phyloP scores from a whole-genome alignment of 2,113 vertebrate genomes.

The Halichoerus grypus region DNA sequence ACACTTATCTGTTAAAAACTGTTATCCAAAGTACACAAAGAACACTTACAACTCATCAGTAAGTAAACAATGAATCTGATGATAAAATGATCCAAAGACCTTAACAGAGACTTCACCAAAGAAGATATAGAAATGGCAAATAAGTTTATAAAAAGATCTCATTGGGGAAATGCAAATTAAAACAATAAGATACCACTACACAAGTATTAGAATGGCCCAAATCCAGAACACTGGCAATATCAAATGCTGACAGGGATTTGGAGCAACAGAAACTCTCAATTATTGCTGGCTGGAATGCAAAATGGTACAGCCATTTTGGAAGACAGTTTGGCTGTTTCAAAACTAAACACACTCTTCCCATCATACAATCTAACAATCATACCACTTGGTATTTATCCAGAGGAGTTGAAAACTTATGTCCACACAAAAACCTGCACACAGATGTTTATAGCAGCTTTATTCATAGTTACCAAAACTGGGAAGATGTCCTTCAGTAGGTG shows the following conservation, averaged over 20 bases:
- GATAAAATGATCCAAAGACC: not conserved
- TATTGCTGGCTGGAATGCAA: not conserved
- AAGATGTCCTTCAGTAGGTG: not conserved
- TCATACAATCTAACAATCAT: not conserved
- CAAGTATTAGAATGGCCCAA: not conserved
- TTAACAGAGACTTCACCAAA: not conserved
- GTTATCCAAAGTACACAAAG: not conserved
- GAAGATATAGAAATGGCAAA: not conserved
- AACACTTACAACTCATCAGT: not conserved
- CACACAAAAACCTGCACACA: not conserved
- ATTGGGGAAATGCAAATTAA: not conserved
- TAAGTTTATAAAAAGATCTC: not conserved
- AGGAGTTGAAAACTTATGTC: not conserved
- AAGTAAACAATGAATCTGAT: not conserved
- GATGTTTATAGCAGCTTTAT: not conserved
- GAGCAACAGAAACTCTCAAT: not conserved
- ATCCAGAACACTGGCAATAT: not conserved
- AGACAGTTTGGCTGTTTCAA: not conserved
- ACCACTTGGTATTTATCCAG: not conserved
- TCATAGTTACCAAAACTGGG: not conserved
- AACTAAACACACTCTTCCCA: not conserved
- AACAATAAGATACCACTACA: not conserved
- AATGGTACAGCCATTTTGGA: not conserved
- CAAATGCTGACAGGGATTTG: not conserved
- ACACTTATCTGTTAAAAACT: not conserved